phyloP scores from a whole-genome alignment of 2,888 invertebrate genomes.

The Heliconius charithonia region DNA sequence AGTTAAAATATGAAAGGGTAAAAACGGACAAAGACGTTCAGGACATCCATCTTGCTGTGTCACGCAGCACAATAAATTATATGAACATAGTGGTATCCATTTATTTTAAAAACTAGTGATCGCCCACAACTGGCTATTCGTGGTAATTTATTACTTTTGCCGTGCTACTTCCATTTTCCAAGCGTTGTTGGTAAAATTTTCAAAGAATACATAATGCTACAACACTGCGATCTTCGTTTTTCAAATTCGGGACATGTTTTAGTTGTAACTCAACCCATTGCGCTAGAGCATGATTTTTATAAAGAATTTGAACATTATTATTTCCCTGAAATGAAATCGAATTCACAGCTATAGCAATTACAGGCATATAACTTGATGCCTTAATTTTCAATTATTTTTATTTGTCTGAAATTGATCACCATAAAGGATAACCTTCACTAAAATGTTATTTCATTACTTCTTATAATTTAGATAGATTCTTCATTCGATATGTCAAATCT shows the following conservation, averaged over 20 bases:
- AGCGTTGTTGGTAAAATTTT: no score
- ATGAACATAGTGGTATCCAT: not conserved
- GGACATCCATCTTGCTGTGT: conserved; percentile 13
- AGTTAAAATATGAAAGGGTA: not conserved
- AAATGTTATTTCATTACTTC: no score
- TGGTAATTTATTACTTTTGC: not conserved
- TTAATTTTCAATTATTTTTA: not conserved
- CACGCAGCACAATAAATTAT: conserved; percentile 1
- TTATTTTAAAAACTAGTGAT: not conserved
- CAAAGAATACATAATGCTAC: not conserved
- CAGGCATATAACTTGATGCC: not conserved
- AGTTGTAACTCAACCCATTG: not conserved
- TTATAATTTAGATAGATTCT: no score
- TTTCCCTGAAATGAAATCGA: not conserved
- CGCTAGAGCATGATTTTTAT: not conserved
- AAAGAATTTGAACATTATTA: not conserved
- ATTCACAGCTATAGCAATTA: not conserved
- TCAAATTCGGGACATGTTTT: not conserved
- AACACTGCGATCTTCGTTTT: not conserved
- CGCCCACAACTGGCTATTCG: not conserved
- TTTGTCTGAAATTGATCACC: no score
- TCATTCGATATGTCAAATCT: no score
- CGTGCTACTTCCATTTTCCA: not conserved
- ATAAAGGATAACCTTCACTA: no score
- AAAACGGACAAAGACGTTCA: conserved; percentile 8